Evolutionary conservation across 35 echinoderm and acorn worm genomes (phyloP), one percentile per base, ranked within the genome.

Genomic region (Stichopus chloronotus): DNA sequence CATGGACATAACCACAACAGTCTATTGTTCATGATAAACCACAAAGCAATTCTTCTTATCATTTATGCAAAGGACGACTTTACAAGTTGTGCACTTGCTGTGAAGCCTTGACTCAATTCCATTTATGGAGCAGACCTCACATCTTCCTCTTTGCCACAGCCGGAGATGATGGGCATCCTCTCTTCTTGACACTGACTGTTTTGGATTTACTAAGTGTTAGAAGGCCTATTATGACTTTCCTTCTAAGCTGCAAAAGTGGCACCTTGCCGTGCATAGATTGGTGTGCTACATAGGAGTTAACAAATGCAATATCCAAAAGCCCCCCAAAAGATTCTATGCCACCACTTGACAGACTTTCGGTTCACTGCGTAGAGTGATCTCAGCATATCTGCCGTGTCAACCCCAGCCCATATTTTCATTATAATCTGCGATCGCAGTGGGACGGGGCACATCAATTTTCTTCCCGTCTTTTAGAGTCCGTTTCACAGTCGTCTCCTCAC

Each of bases 301-400:
- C 87, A 89, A 89, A 89, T 89, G 87, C 63, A 3, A 91, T 91
- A 11, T 88, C 86, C 69, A 91, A 55, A 1, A 78, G 13, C 3
- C 68, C 90, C 89, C 71, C 74, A 76, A 54, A 78, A 91, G 68
- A 91, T 76, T 78, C 30, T 76, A 4, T 92, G 91, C 79, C 91
- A 92, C 79, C 79, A 84, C 79, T 92, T 92, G 13, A 92, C 79
- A 69, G 91, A 92, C 91, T 92, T 92, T 69, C 78, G 68, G 57
- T 92, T 84, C 5, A 92, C 60, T 58, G 43, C 54, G 5, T 84
- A 86, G 5, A 92, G 5, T 16, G 79, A 16, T 52, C 79, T 81
- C 59, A 81, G 79, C 79, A 92, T 92, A 69, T 92, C 91, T 61
- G 90, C 55, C 5, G 85, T 92, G 25, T 92, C 91, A 57, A 92